phyloP scores from a whole-genome alignment of 2,797 vertebrate species.

The Anisognathus igniventris region DNA sequence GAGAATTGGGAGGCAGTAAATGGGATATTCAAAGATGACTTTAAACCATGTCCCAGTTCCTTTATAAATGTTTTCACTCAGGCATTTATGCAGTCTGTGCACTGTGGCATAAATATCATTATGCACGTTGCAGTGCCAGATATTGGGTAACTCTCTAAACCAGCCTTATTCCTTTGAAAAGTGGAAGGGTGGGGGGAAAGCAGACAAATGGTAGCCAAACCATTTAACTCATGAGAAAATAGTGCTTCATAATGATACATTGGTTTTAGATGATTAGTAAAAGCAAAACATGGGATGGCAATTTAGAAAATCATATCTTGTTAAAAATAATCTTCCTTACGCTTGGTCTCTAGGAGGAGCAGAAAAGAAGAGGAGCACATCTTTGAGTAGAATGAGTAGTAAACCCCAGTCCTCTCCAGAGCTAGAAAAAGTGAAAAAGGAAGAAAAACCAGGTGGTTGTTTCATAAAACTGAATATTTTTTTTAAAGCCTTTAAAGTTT shows the following conservation, averaged over 20 bases:
- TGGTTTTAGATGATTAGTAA: neutral
- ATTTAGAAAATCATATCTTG: neutral
- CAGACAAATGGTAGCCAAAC: neutral
- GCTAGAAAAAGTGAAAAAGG: constrained; percentile 79
- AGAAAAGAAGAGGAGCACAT: constrained; percentile 87
- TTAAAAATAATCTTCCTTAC: constrained; percentile 61
- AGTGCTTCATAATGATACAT: neutral
- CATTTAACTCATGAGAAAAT: neutral
- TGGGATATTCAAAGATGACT: neutral
- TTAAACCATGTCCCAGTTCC: neutral
- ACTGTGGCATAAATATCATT: neutral
- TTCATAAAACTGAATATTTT: neutral
- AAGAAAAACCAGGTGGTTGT: constrained; percentile 83
- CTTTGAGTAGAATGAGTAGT: constrained; percentile 83
- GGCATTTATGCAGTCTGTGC: neutral
- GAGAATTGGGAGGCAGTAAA: neutral
- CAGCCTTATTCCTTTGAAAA: neutral
- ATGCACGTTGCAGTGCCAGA: neutral
- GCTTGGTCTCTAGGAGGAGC: constrained; percentile 70
- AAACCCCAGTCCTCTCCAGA: constrained; percentile 77
- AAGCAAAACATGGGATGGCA: neutral
- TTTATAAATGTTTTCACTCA: neutral
- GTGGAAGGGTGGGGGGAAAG: neutral
- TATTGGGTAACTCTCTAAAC: neutral
- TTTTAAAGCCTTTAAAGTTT: neutral